Percentiles rank a stretch among this genome's conserved stretches.
Conservation (phyloP, 1,140 invertebrate species). For the Ericerus pela region DNA sequence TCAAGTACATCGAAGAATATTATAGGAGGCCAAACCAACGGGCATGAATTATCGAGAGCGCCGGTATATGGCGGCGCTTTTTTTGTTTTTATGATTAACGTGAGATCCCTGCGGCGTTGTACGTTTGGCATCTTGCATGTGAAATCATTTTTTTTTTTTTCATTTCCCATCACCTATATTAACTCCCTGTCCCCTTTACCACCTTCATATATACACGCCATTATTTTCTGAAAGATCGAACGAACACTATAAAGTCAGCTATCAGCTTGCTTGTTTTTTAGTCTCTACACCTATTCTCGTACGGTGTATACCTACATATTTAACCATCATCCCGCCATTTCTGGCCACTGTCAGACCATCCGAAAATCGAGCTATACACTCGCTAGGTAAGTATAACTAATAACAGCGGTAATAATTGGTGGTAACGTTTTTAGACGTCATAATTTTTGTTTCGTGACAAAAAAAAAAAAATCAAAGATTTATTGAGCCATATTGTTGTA, state of each 20-base stretch:
- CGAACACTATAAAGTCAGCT: too few species aligned
- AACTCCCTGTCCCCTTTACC: too few species aligned
- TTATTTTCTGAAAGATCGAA: neutral
- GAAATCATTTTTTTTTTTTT: constrained; percentile 3
- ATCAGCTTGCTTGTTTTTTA: too few species aligned
- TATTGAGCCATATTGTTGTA: too few species aligned
- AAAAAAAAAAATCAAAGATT: too few species aligned
- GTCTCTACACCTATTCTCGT: too few species aligned
- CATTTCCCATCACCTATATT: too few species aligned
- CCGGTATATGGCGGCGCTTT: constrained; percentile 9
- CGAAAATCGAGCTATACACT: too few species aligned
- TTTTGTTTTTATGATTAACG: constrained; percentile 11
- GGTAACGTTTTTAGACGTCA: neutral
- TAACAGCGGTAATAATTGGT: constrained; percentile 10
- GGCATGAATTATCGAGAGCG: constrained; percentile 9
- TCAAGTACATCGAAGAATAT: constrained; percentile 9
- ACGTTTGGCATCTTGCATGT: constrained; percentile 9
- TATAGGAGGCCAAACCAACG: constrained; percentile 6
- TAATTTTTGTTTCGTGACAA: neutral
- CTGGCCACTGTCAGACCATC: too few species aligned
- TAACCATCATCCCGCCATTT: too few species aligned
- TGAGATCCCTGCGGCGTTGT: constrained; percentile 7
- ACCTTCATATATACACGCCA: neutral
- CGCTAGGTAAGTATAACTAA: too few species aligned
- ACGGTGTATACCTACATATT: too few species aligned